Evolutionary conservation across 2,888 invertebrate species (phyloP).

Genomic region (Mamestra brassicae): DNA sequence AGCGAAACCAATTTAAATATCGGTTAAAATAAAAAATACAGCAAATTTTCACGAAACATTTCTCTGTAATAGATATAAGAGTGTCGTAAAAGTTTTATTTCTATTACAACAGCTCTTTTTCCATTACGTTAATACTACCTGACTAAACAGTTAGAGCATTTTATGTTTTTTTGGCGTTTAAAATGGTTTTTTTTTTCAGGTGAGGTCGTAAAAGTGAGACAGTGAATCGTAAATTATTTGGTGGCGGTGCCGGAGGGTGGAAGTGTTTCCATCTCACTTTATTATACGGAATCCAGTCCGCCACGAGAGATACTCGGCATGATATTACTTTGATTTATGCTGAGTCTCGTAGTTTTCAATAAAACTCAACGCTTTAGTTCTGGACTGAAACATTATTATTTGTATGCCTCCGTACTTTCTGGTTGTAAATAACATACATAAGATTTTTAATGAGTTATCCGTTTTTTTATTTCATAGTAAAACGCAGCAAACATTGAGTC

Average conservation of each 20-base stretch:
- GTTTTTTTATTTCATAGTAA: background rate
- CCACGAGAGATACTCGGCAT: slow-evolving; percentile 30
- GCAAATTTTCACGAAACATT: slow-evolving; percentile 38
- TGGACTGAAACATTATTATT: background rate
- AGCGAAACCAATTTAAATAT: slow-evolving; percentile 53
- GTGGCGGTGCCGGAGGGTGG: slow-evolving; percentile 7
- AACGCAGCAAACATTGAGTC: no score
- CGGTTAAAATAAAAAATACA: slow-evolving; percentile 47
- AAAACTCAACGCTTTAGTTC: slow-evolving; percentile 18
- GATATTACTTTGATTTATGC: slow-evolving; percentile 53
- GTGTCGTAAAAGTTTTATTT: slow-evolving; percentile 68
- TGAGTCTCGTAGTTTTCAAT: slow-evolving; percentile 34
- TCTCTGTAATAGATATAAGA: slow-evolving; percentile 54
- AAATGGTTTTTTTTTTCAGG: slow-evolving; percentile 58
- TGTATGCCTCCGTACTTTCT: background rate
- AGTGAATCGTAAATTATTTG: slow-evolving; percentile 62
- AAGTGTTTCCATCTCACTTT: slow-evolving; percentile 43
- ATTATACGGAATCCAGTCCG: slow-evolving; percentile 44
- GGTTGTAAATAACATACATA: background rate
- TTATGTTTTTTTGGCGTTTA: slow-evolving; percentile 61
- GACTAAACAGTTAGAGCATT: slow-evolving; percentile 57
- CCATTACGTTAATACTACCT: slow-evolving; percentile 63
- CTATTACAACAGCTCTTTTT: slow-evolving; percentile 61
- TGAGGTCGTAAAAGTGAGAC: slow-evolving; percentile 60
- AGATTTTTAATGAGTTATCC: no score